phyloP scores from a whole-genome alignment of 2,888 invertebrate species.

The Bombyx huttoni region DNA sequence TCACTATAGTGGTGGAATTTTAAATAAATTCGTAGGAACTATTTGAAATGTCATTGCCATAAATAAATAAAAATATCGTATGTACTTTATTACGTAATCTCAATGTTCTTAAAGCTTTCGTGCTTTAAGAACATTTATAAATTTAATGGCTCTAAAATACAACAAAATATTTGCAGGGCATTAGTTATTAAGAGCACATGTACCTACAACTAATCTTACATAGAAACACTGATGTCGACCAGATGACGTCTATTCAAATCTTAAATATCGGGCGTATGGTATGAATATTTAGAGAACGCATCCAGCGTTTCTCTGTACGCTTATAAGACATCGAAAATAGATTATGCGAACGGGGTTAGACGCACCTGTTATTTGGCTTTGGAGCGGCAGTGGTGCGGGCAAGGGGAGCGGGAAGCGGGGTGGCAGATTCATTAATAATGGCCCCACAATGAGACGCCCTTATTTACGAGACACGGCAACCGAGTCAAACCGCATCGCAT shows the following conservation, averaged over 20 bases:
- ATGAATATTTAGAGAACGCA: slow-evolving; percentile 69
- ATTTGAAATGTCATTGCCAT: too few species aligned
- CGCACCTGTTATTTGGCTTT: slow-evolving; percentile 71
- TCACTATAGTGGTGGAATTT: slow-evolving; percentile 8
- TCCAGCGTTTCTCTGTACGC: slow-evolving; percentile 61
- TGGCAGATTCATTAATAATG: slow-evolving; percentile 69
- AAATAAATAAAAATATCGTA: too few species aligned
- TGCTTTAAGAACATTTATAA: too few species aligned
- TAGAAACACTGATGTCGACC: slow-evolving; percentile 55
- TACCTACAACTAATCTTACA: slow-evolving; percentile 28
- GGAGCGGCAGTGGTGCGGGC: slow-evolving; percentile 42
- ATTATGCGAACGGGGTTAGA: slow-evolving; percentile 72
- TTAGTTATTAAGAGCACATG: background rate
- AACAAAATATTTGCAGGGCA: background rate
- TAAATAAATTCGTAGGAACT: too few species aligned
- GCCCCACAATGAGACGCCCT: slow-evolving; percentile 67
- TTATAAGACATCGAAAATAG: slow-evolving; percentile 71
- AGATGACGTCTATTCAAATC: slow-evolving; percentile 70
- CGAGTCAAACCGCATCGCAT: slow-evolving; percentile 47
- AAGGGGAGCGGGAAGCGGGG: slow-evolving; percentile 20
- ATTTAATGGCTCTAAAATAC: too few species aligned
- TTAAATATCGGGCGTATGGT: slow-evolving; percentile 65
- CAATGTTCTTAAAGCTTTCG: too few species aligned
- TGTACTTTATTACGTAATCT: too few species aligned
- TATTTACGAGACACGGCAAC: slow-evolving; percentile 64